Base-by-base conservation (phyloP, 2,113 vertebrate genomes). In the Alligator sinensis region DNA sequence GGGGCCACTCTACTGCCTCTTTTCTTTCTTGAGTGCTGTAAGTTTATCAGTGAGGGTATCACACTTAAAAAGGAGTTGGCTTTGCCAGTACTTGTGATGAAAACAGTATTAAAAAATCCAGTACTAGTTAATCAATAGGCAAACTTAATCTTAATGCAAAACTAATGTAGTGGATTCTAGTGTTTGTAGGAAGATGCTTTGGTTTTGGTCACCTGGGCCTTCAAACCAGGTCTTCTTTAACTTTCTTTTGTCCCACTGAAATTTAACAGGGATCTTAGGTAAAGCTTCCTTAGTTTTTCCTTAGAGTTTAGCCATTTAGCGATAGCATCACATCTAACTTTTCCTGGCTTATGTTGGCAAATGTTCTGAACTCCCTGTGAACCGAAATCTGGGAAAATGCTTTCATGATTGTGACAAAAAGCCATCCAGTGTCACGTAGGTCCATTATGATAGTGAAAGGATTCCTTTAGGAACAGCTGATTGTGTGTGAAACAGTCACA, bases 161-260 rank as follows among this genome's bases (percentile, higher is more conserved):
- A 81, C 10, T 27, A 16, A 72, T 80, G 61, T 9, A 27, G 38
- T 80, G 63, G 66, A 66, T 16, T 30, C 30, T 21, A 72, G 13
- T 3, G 6, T 5, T 72, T 72, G 13, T 30, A 28, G 54, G 77
- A 61, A 91, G 28, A 17, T 21, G 60, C 47, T 82, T 12, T 19
- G 19, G 87, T n/a, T 34, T 86, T 87, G 89, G 89, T 19, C 80
- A 90, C 18, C 74, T 84, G 24, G 27, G 87, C 62, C 77, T 85
- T 59, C 80, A 70, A 9, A 22, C 84, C 59, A 34, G 9, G 57
- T 47, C 88, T 72, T 34, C n/a, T 79, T 24, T 79, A 5, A 55
- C 78, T n/a, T 59, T 30, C 75, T 87, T 83, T 83, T 72, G 38
- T 47, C 30, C 27, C 80, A 6, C 54, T 90, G 87, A 82, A 61